These are phyloP conservation scores for Microplitis mediator DNA, from an alignment of 1,140 invertebrate genomes.

Conservation along the genomic window DNA sequence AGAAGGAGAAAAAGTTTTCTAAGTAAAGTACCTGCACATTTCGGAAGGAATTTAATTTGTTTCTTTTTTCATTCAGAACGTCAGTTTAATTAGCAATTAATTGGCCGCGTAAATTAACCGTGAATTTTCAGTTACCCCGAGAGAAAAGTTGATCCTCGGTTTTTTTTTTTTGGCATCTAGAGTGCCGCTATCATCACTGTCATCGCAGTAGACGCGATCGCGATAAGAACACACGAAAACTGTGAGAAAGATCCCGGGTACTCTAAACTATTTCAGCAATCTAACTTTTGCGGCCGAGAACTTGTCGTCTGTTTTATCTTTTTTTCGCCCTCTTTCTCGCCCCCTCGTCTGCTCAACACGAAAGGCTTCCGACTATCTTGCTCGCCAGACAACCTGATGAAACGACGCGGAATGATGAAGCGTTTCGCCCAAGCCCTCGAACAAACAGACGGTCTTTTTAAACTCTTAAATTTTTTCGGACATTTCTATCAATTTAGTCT, in stretches of 20 bases:
- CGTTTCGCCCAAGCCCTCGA: conserved; percentile 24
- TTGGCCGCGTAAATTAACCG: conserved; percentile 59
- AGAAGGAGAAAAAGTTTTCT: conserved; percentile 5
- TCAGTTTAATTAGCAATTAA: conserved; percentile 61
- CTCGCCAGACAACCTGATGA: background rate
- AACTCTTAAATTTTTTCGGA: too few relatives aligned
- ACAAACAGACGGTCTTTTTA: conserved; percentile 14
- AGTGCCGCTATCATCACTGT: conserved; percentile 18
- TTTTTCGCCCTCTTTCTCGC: background rate
- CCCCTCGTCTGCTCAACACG: background rate
- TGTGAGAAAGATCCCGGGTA: background rate
- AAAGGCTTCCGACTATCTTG: conserved; percentile 20
- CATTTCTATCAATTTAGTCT: too few relatives aligned
- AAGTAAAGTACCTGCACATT: conserved; percentile 4
- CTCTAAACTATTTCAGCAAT: conserved; percentile 38
- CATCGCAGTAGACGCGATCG: background rate
- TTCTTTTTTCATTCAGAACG: conserved; percentile 41
- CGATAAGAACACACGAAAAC: conserved; percentile 29
- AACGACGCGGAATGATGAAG: conserved; percentile 25
- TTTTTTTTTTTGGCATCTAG: background rate
- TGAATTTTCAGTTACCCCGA: conserved; percentile 45
- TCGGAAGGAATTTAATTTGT: conserved; percentile 50
- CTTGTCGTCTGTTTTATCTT: background rate
- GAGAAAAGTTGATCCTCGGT: background rate
- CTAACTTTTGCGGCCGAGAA: conserved; percentile 34